phyloP scores from a whole-genome alignment of 2,113 vertebrate genomes.

The Apeltes quadracus region DNA sequence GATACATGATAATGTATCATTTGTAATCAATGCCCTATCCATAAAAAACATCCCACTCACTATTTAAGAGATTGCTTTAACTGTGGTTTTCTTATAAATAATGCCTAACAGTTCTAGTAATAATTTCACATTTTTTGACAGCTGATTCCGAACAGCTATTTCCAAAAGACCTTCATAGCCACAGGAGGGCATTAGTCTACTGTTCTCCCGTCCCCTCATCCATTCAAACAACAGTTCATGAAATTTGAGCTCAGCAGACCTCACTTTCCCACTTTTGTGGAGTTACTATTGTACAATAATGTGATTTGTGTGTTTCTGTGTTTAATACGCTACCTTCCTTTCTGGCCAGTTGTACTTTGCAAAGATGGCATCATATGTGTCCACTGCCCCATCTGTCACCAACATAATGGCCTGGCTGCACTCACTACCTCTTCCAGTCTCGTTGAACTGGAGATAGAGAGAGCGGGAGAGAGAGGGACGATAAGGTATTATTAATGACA shows the following conservation, averaged over 20 bases:
- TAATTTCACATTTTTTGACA: not conserved
- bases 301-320: conserved; percentile 19
- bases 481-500: conserved; percentile 2
- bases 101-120: not conserved
- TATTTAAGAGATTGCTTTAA: not conserved
- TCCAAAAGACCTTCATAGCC: conserved; percentile 22
- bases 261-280: not conserved
- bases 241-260: conserved; percentile 19
- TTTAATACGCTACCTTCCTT: conserved; percentile 87
- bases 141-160: not conserved
- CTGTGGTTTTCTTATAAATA: not conserved
- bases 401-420: conserved; percentile 99
- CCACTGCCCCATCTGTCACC: conserved; percentile 96
- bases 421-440: conserved; percentile 94
- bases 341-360: conserved; percentile 98
- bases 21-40: not conserved
- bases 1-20: not conserved
- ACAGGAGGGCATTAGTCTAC: conserved; percentile 27
- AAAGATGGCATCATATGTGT: conserved; percentile 95
- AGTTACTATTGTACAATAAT: conserved; percentile 28
- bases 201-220: not conserved
- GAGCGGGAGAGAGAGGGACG: conserved; percentile 13
- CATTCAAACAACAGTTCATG: no score
- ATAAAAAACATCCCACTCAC: not conserved
- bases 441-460: conserved; percentile 86